Base-by-base conservation (phyloP, 2,113 vertebrate species). In the Eulemur macaco region DNA sequence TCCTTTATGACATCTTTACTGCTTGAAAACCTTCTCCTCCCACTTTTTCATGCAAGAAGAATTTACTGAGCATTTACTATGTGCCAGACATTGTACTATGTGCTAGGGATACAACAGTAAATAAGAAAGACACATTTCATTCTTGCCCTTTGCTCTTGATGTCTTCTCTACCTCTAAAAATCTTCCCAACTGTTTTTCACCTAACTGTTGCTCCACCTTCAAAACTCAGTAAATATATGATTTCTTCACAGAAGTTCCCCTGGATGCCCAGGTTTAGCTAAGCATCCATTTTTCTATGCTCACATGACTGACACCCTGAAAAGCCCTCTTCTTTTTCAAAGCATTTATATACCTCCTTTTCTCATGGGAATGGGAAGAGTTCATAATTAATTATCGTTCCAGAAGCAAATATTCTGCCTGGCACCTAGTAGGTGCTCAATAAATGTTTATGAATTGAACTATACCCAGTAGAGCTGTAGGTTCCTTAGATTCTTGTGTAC, bases 321-420 rank as follows among this genome's bases (percentile, higher is more conserved):
- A 52, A 39, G 8, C 1, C 2, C 9, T 54, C n/a, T 15, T 45
- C n/a, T 63, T 34, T 63, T 60, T 27, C 1, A 34, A 80, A 92
- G 39, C 39, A 69, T 39, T 17, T 47, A 63, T 10, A 8, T 68
- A 69, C 21, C 74, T 77, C 13, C 10, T 74, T 90, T 85, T 64
- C 77, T 77, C 56, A 87, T 13, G 82, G 74, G 27, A 90, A 52
- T 29, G 52, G 95, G 63, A 97, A 92, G 6, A n/a, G 39, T 89
- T 93, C 83, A 94, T 91, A 27, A 83, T 96, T 85, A 52, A 90
- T 80, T 37, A 29, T 80, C 80, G 18, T 54, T 92, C 63, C 2
- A 1, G 45, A 6, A 47, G 6, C 37, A 94, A 94, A 54, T 47
- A 81, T 81, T 85, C n/a, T 94, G 45, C 20, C 37, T 77, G 39